Base-by-base conservation (phyloP, 2,888 invertebrate genomes). In the Nomada lathburiana region DNA sequence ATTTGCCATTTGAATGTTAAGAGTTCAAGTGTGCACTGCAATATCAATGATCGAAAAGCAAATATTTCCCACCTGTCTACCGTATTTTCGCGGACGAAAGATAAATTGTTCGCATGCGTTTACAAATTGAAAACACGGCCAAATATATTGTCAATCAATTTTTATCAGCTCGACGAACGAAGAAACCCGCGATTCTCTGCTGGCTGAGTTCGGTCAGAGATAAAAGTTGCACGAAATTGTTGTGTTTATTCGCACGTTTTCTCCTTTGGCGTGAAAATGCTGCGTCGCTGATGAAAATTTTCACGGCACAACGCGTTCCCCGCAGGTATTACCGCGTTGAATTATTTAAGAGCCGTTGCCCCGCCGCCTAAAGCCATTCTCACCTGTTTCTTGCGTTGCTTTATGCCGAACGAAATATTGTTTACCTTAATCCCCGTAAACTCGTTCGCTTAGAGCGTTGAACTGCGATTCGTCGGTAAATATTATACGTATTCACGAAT, bases 261-360 rank as follows among this genome's bases (percentile, higher is more conserved):
- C 29, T n/a, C 7, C 29, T 70, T 53, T 26, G 16, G 2, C 2
- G 20, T 13, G n/a, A 16, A 36, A 71, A 29, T 53, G 42, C 29
- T 11, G 29, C 11, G 52, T 3, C 5, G n/a, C 5, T 18, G 50
- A 72, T 63, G 42, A 42, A 63, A 63, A 72, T 47, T 16, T 36
- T 63, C 53, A 62, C 60, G 18, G 23, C 47, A 13, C 42, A 52
- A 63, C n/a, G 23, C 36, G 18, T 20, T 53, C 42, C 47, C 29
- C 42, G 26, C 4, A 13, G 36, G 36, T 26, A 59, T 68, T 69
- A 44, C 29, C 71, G n/a, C 13, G 47, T 50, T 29, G 47, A 67
- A 71, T 63, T 36, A 50, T 71, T 71, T 63, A 36, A 62, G 55
- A 47, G 44, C 42, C 50, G 42, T 69, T 69, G 68, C 47, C 36